These are phyloP conservation scores for Neosilurus mollespiculum DNA, from an alignment of 2,797 vertebrate genomes.

Conservation along the genomic window DNA sequence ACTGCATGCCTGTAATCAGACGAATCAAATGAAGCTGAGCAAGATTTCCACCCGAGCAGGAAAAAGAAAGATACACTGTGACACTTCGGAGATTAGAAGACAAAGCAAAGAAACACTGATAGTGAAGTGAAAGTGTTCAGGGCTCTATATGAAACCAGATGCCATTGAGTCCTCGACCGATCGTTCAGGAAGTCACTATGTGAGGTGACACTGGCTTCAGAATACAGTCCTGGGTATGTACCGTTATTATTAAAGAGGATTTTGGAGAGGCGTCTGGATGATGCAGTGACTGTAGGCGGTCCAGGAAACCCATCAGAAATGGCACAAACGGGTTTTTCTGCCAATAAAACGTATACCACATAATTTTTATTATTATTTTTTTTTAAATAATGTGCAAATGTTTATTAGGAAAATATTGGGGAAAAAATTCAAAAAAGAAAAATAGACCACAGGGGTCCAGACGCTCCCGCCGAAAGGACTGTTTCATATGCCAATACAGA, in stretches of 20 bases:
- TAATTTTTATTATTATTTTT: no score
- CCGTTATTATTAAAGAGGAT: conserved; percentile 32
- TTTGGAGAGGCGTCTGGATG: background rate
- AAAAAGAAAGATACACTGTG: background rate
- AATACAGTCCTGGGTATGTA: background rate
- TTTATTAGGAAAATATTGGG: background rate
- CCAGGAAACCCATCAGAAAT: background rate
- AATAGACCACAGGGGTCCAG: no score
- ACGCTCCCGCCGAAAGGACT: no score
- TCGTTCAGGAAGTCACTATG: background rate
- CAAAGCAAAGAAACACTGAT: background rate
- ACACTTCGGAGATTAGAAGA: background rate
- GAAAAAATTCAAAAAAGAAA: no score
- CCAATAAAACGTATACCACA: no score
- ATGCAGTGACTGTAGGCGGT: background rate
- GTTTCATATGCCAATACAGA: no score
- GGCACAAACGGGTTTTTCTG: background rate
- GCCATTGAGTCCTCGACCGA: background rate
- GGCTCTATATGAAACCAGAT: background rate
- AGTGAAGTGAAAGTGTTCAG: background rate
- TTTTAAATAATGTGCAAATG: background rate
- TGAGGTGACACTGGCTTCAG: conserved; percentile 38
- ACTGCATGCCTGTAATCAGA: conserved; percentile 3
- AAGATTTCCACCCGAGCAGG: background rate
- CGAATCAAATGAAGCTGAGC: background rate